phyloP scores from a whole-genome alignment of 2,888 invertebrate genomes.

The Brenthis daphne region DNA sequence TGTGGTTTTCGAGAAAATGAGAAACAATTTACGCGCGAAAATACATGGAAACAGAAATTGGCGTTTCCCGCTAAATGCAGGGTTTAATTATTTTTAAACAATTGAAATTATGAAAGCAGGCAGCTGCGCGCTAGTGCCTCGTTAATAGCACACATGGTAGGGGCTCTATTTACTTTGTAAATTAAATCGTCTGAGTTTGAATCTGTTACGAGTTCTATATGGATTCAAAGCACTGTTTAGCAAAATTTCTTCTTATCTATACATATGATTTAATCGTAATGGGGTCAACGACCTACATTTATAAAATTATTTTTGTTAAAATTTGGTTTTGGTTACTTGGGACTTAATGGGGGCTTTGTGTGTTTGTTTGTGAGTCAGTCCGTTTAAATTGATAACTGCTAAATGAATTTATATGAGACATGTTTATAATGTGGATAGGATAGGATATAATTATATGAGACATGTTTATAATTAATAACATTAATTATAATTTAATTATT shows the following conservation, averaged over 20 bases:
- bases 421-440: no score
- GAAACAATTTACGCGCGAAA: constrained; percentile 8
- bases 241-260: background rate
- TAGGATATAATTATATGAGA: no score
- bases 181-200: constrained; percentile 17
- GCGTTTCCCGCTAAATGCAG: constrained; percentile 7
- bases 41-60: constrained; percentile 14
- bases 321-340: no score
- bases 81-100: constrained; percentile 27
- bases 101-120: constrained; percentile 28
- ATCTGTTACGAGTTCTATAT: background rate
- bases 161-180: constrained; percentile 25
- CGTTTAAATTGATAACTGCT: no score
- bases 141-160: constrained; percentile 31
- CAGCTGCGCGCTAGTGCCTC: constrained; percentile 28
- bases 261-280: no score
- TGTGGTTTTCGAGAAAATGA: constrained; percentile 15
- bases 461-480: no score
- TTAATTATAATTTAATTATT: no score
- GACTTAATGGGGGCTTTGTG: no score
- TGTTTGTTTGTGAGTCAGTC: no score
- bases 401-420: no score
- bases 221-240: background rate
- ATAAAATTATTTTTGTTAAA: no score
- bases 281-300: no score